These are phyloP conservation scores for Marcusenius ussheri DNA, from an alignment of 2,113 vertebrate genomes.

Conservation along the genomic window DNA sequence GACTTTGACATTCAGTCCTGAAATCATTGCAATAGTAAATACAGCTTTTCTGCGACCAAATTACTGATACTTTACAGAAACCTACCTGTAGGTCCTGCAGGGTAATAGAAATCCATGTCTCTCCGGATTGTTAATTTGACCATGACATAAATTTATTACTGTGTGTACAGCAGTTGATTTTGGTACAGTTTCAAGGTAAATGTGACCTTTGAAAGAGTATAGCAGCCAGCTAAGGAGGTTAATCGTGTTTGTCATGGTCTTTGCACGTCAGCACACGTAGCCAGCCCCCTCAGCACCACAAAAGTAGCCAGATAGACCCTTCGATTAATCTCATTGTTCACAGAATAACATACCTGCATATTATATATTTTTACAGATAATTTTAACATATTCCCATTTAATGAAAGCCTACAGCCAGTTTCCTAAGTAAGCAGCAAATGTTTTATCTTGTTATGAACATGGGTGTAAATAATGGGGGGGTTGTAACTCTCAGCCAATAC, in stretches of 20 bases:
- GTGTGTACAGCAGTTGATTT: neutral
- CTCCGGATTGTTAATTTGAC: neutral
- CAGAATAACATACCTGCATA: neutral
- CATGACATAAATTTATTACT: constrained; percentile 5
- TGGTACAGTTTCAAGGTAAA: constrained; percentile 9
- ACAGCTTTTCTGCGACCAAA: neutral
- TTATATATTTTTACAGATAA: neutral
- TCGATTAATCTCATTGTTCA: neutral
- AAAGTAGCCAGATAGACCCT: neutral
- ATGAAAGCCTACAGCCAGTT: neutral
- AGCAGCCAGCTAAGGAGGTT: neutral
- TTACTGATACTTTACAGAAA: neutral
- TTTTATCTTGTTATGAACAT: neutral
- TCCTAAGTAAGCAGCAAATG: neutral
- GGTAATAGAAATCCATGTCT: neutral
- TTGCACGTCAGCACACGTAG: neutral
- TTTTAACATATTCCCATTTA: neutral
- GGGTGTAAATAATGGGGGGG: no score
- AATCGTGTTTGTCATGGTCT: neutral
- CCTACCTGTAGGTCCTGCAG: neutral
- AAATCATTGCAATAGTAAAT: neutral
- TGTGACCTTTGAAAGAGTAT: neutral
- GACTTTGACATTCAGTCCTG: neutral
- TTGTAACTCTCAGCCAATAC: no score
- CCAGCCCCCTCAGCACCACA: neutral